phyloP scores from a whole-genome alignment of 2,797 vertebrate species.

The Lagorchestes hirsutus region DNA sequence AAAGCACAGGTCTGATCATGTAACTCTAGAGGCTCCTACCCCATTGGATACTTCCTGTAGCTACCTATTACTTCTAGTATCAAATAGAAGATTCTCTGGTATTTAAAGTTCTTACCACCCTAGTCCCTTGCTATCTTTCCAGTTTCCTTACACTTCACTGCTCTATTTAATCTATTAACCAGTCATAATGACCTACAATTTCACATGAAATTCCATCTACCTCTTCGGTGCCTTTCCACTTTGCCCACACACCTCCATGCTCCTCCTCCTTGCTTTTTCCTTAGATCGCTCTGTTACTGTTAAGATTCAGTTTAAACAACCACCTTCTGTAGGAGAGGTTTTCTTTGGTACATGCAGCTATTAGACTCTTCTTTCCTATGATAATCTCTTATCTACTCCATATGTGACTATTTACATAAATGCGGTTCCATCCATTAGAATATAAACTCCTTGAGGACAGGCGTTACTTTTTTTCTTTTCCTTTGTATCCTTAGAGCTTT shows the following conservation, averaged over 20 bases:
- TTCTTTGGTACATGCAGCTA: not conserved
- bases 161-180: not conserved
- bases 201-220: not conserved
- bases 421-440: rapidly evolving
- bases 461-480: not conserved
- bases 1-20: not conserved
- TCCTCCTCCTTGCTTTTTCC: not conserved
- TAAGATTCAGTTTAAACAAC: not conserved
- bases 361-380: not conserved
- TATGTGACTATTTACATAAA: not conserved
- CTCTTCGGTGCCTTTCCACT: not conserved
- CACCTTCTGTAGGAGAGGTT: not conserved
- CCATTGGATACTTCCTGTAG: not conserved
- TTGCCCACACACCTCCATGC: not conserved
- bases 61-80: not conserved
- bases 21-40: not conserved
- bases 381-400: not conserved
- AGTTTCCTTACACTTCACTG: not conserved
- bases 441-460: not conserved
- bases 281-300: not conserved
- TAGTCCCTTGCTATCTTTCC: not conserved
- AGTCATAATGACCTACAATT: not conserved
- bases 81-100: not conserved
- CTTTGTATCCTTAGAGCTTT: not conserved
- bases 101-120: not conserved